phyloP scores from a whole-genome alignment of 2,113 vertebrate species.

The Caranx melampygus region DNA sequence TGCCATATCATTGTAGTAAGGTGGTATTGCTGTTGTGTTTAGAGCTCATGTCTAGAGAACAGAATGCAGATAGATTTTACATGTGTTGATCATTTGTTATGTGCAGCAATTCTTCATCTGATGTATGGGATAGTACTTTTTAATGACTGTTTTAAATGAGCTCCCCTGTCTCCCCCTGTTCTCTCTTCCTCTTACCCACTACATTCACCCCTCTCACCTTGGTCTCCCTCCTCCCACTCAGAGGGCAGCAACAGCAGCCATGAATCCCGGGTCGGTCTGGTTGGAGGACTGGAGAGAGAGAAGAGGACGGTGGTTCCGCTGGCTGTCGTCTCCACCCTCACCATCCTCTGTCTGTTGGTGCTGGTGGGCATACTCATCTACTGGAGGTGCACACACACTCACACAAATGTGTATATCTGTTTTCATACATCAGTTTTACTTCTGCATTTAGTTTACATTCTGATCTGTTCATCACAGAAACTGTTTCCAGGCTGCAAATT shows the following conservation, averaged over 20 bases:
- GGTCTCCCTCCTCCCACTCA: slow-evolving; percentile 74
- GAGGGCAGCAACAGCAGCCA: slow-evolving; percentile 99
- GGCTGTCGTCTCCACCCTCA: slow-evolving; percentile 95
- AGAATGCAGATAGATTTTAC: too few species aligned
- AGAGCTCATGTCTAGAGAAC: too few species aligned
- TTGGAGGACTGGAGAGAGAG: slow-evolving; percentile 90
- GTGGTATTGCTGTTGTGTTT: too few species aligned
- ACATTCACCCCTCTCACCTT: too few species aligned
- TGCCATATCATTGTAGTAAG: too few species aligned
- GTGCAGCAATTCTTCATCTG: too few species aligned
- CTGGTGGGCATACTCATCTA: slow-evolving; percentile 99
- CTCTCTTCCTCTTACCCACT: background rate
- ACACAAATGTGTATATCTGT: background rate
- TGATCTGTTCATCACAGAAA: slow-evolving; percentile 83
- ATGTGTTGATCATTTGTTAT: too few species aligned
- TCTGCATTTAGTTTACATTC: background rate
- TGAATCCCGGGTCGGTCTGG: slow-evolving; percentile 94
- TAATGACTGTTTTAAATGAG: too few species aligned
- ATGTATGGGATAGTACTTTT: too few species aligned
- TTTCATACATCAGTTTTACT: background rate
- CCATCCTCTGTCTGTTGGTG: slow-evolving; percentile 95
- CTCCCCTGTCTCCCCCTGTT: background rate
- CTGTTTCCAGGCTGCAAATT: slow-evolving; percentile 95
- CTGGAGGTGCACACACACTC: slow-evolving; percentile 89
- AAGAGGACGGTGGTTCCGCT: slow-evolving; percentile 94